Evolutionary conservation across 2,113 vertebrate species (phyloP).

Genomic region (Polyodon spathula): DNA sequence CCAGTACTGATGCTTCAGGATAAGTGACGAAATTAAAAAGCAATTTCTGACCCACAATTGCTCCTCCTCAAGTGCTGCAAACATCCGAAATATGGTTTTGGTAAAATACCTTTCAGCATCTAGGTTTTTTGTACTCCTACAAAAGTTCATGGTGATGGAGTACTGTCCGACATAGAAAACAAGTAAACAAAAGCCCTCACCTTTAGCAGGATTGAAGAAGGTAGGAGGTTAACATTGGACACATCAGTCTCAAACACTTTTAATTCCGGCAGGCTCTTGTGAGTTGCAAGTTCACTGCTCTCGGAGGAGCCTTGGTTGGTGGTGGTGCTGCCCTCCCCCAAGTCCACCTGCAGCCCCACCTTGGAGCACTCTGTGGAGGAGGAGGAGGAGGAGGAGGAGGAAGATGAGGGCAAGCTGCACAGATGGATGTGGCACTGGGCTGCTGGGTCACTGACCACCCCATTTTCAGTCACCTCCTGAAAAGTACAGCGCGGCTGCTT

Average conservation of each 20-base stretch:
- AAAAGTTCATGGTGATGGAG: too few relatives aligned
- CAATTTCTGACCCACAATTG: too few relatives aligned
- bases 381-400: too few relatives aligned
- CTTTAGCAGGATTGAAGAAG: slow-evolving; percentile 92
- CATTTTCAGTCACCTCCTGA: slow-evolving; percentile 47
- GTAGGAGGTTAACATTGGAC: slow-evolving; percentile 81
- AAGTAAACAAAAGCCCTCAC: slow-evolving; percentile 41
- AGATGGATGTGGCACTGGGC: slow-evolving; percentile 53
- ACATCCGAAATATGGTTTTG: too few relatives aligned
- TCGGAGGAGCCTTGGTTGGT: slow-evolving; percentile 32
- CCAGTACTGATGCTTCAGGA: too few relatives aligned
- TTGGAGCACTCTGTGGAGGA: slow-evolving; percentile 50
- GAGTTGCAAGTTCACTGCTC: slow-evolving; percentile 45
- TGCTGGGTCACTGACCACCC: slow-evolving; percentile 33
- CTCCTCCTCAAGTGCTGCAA: too few relatives aligned
- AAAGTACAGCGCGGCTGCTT: slow-evolving; percentile 81
- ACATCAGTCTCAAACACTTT: slow-evolving; percentile 47
- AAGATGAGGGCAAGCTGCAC: slow-evolving; percentile 55
- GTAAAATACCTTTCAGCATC: too few relatives aligned
- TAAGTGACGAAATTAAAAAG: too few relatives aligned
- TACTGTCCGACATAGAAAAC: too few relatives aligned
- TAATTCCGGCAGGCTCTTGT: slow-evolving; percentile 43
- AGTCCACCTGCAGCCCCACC: slow-evolving; percentile 38
- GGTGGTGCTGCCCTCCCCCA: slow-evolving; percentile 29
- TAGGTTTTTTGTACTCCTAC: too few relatives aligned